These are phyloP conservation scores for Plectropomus leopardus DNA, from an alignment of 2,113 vertebrate species.

Conservation along the genomic window DNA sequence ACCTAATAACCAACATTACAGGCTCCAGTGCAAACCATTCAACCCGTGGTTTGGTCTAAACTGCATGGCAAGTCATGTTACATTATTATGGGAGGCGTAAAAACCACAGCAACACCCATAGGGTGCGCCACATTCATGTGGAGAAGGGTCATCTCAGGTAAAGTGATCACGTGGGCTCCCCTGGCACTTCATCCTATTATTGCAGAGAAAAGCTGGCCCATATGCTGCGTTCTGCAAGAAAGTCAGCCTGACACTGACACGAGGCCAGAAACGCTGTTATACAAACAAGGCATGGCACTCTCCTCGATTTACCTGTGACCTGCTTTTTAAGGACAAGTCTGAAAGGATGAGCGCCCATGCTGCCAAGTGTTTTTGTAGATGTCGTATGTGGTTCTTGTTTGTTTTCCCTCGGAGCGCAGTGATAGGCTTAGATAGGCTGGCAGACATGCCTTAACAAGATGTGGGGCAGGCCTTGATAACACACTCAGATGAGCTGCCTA, in stretches of 20 bases:
- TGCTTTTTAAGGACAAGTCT: conserved; percentile 70
- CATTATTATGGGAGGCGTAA: conserved; percentile 32
- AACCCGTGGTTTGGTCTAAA: conserved; percentile 24
- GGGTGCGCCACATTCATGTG: conserved; percentile 48
- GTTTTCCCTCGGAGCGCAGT: conserved; percentile 63
- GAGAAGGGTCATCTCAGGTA: conserved; percentile 70
- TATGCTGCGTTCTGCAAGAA: conserved; percentile 46
- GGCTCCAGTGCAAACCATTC: conserved; percentile 22
- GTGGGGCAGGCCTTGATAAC: conserved; percentile 73
- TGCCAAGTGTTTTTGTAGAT: conserved; percentile 62
- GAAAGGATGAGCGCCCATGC: conserved; percentile 50
- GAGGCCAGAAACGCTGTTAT: background rate
- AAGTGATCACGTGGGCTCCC: conserved; percentile 52
- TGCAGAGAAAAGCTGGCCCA: conserved; percentile 46
- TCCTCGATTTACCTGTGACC: conserved; percentile 73
- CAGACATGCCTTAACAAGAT: conserved; percentile 79
- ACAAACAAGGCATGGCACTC: conserved; percentile 43
- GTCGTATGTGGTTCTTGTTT: conserved; percentile 67
- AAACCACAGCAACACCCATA: conserved; percentile 34
- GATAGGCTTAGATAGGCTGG: conserved; percentile 73
- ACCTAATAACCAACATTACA: conserved; percentile 7
- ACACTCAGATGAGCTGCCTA: conserved; percentile 72
- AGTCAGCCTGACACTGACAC: conserved; percentile 47
- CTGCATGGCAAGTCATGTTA: conserved; percentile 44
- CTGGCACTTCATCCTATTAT: conserved; percentile 55